Conservation (phyloP, 2,113 vertebrate species). For the Gymnobelideus leadbeateri region DNA sequence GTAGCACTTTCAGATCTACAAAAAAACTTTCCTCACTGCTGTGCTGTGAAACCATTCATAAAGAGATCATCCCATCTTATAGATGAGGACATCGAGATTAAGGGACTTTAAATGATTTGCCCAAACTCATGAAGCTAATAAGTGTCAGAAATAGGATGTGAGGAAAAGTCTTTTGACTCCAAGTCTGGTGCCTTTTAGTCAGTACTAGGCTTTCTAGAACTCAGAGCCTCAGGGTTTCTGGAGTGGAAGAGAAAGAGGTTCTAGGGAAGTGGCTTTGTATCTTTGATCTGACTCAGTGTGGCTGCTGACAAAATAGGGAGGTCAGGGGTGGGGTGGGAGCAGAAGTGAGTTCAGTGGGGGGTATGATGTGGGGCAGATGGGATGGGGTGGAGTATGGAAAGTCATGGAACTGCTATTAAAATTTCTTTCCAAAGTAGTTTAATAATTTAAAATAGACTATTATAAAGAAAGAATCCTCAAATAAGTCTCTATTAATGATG, state of each 20-base stretch:
- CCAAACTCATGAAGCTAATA: not conserved
- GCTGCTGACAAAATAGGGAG: constrained; percentile 72
- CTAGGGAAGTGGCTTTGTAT: constrained; percentile 52
- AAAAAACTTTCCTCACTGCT: not conserved
- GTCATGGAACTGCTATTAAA: constrained; percentile 66
- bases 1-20: not conserved
- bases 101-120: constrained; percentile 11
- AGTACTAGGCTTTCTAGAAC: not conserved
- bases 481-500: constrained; percentile 65
- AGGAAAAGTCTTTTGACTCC: not conserved
- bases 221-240: not conserved
- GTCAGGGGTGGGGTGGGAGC: constrained; percentile 57
- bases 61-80: constrained; percentile 1
- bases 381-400: not conserved
- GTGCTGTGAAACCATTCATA: not conserved
- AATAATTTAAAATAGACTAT: constrained; percentile 63
- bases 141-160: not conserved
- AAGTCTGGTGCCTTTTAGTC: too few species aligned
- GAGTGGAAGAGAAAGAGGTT: not conserved
- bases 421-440: constrained; percentile 65
- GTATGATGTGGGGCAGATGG: not conserved
- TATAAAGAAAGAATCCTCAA: constrained; percentile 66
- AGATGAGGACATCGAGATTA: constrained; percentile 23
- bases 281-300: constrained; percentile 42
- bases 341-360: constrained; percentile 60